Conservation (phyloP, 2,113 vertebrate genomes). For the Saccopteryx bilineata region DNA sequence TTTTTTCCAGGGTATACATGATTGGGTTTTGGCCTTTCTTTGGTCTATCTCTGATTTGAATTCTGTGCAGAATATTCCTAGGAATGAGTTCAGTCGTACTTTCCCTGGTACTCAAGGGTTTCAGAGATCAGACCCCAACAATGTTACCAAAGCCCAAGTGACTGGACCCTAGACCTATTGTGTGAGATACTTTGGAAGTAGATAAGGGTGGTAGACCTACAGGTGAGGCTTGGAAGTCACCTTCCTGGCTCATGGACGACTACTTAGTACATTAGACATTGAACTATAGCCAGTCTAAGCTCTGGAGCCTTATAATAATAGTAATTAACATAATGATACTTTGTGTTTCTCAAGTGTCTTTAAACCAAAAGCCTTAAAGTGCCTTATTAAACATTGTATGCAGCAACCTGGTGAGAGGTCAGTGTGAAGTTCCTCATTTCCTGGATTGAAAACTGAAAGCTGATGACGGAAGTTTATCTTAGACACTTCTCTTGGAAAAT, state of each 20-base stretch:
- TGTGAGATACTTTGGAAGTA: not conserved
- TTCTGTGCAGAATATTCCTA: not conserved
- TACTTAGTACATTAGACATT: slow-evolving; percentile 70
- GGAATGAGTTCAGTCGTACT: not conserved
- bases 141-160: not conserved
- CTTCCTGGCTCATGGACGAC: slow-evolving; percentile 60
- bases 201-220: not conserved
- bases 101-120: not conserved
- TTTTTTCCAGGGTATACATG: slow-evolving; percentile 11
- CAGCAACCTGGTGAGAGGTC: slow-evolving; percentile 61
- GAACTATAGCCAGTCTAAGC: slow-evolving; percentile 66
- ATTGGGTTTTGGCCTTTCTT: slow-evolving; percentile 24
- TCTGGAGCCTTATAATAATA: slow-evolving; percentile 83
- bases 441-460: slow-evolving; percentile 42
- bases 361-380: slow-evolving; percentile 73
- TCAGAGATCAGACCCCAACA: not conserved
- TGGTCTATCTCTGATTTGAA: slow-evolving; percentile 45
- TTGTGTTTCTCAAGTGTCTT: slow-evolving; percentile 77
- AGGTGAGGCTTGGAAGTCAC: slow-evolving; percentile 36
- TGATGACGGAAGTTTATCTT: not conserved
- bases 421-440: slow-evolving; percentile 60
- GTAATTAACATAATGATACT: slow-evolving; percentile 84
- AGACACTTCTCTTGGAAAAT: slow-evolving; percentile 40
- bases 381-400: slow-evolving; percentile 71
- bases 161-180: not conserved